A percentile compares a stretch with the other conserved stretches of the same genome.
Evolutionary conservation across 2,888 invertebrate species (phyloP).

Genomic region (Gisinianus flammeolus): DNA sequence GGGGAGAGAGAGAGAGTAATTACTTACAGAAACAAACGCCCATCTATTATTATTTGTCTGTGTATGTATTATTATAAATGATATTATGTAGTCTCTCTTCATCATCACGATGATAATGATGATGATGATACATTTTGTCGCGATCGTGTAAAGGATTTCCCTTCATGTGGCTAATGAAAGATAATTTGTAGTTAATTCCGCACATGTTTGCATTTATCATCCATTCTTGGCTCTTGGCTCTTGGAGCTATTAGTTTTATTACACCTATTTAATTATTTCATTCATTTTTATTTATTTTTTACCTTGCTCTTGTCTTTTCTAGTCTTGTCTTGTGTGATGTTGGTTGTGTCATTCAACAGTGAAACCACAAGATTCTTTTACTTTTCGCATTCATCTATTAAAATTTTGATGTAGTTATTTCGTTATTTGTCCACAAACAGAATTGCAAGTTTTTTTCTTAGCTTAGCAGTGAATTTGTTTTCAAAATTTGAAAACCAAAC

Average conservation of each 20-base stretch:
- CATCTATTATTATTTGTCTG: not conserved
- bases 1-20: not conserved
- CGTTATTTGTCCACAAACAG: too few species aligned
- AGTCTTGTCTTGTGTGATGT: not conserved
- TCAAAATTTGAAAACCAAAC: too few species aligned
- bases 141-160: not conserved
- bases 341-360: too few species aligned
- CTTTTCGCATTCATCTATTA: too few species aligned
- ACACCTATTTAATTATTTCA: not conserved
- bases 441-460: too few species aligned
- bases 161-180: not conserved
- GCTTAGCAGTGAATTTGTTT: too few species aligned
- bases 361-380: too few species aligned
- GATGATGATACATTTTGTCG: not conserved
- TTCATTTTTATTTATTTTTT: not conserved
- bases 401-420: too few species aligned
- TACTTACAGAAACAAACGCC: not conserved
- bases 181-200: slow-evolving; percentile 1
- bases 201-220: not conserved
- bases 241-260: not conserved
- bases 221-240: slow-evolving; percentile 4
- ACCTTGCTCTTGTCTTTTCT: not conserved
- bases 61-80: not conserved
- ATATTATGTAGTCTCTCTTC: not conserved
- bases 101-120: not conserved